Conservation (phyloP, 2,113 vertebrate species). For the Diphyllodes magnificus region DNA sequence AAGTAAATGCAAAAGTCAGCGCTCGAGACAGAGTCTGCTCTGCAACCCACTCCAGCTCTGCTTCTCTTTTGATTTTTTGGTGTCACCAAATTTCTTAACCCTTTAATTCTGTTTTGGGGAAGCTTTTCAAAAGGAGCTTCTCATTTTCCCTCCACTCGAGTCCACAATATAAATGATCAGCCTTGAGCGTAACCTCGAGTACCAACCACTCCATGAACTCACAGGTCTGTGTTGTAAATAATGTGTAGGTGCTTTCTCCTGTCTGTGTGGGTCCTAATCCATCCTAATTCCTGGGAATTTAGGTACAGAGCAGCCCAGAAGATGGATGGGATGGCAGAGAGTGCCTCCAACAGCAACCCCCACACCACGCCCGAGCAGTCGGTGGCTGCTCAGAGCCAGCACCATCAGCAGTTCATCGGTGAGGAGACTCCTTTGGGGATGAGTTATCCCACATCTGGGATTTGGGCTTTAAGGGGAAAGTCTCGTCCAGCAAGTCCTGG, state of each 20-base stretch:
- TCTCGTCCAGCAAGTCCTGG: background rate
- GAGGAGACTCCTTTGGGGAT: background rate
- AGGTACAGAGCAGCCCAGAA: constrained; percentile 94
- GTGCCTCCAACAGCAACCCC: constrained; percentile 75
- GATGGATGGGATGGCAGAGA: constrained; percentile 84
- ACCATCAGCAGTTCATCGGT: constrained; percentile 98
- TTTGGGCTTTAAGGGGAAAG: background rate
- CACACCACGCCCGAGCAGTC: constrained; percentile 87
- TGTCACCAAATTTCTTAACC: background rate
- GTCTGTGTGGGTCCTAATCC: background rate
- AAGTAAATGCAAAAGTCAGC: background rate
- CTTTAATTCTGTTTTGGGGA: background rate
- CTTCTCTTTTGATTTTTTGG: background rate
- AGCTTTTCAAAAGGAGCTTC: background rate
- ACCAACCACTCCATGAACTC: accelerated
- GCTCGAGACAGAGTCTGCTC: background rate
- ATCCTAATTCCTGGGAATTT: background rate
- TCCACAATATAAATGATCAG: accelerated
- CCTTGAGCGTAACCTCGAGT: background rate
- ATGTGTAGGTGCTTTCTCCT: accelerated
- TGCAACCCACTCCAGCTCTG: background rate
- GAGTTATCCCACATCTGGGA: background rate
- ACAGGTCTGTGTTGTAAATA: accelerated
- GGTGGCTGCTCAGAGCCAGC: constrained; percentile 89
- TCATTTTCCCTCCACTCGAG: background rate